These are phyloP conservation scores for Meloe dianella DNA, from an alignment of 2,888 invertebrate species.

Conservation along the genomic window DNA sequence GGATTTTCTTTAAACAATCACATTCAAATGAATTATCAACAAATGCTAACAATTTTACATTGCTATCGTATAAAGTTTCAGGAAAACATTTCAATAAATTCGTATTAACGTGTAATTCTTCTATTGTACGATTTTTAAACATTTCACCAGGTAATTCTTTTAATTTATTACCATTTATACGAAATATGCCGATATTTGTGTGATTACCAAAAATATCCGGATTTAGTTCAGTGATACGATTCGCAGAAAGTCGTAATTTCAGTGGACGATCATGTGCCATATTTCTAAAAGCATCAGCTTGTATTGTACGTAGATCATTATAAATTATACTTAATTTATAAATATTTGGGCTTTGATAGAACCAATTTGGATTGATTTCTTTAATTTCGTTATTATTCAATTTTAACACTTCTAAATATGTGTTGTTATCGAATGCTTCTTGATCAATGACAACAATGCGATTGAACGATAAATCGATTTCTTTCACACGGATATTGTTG, in stretches of 20 bases:
- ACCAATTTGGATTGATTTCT: constrained; percentile 47
- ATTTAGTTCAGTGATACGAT: constrained; percentile 45
- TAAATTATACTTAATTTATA: constrained; percentile 47
- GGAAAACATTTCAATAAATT: constrained; percentile 48
- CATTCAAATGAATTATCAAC: constrained; percentile 46
- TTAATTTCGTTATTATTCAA: constrained; percentile 47
- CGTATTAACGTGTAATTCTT: constrained; percentile 44
- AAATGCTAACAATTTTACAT: constrained; percentile 42
- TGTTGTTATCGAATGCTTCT: constrained; percentile 48
- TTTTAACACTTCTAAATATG: constrained; percentile 47
- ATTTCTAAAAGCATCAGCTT: constrained; percentile 44
- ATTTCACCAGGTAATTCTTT: constrained; percentile 38
- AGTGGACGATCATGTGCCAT: constrained; percentile 41
- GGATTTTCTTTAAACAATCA: constrained; percentile 47
- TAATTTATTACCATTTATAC: constrained; percentile 48
- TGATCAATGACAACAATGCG: constrained; percentile 43
- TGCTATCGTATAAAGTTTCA: constrained; percentile 38
- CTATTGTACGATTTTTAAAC: constrained; percentile 44
- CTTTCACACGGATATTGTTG: constrained; percentile 44
- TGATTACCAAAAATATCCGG: constrained; percentile 40
- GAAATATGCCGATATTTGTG: constrained; percentile 39
- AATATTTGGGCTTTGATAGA: constrained; percentile 45
- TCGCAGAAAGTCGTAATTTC: constrained; percentile 47
- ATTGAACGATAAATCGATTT: constrained; percentile 49
- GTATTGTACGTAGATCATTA: constrained; percentile 45